Base-by-base conservation (phyloP, 1,140 invertebrate species). In the Camponotus vicinus region DNA sequence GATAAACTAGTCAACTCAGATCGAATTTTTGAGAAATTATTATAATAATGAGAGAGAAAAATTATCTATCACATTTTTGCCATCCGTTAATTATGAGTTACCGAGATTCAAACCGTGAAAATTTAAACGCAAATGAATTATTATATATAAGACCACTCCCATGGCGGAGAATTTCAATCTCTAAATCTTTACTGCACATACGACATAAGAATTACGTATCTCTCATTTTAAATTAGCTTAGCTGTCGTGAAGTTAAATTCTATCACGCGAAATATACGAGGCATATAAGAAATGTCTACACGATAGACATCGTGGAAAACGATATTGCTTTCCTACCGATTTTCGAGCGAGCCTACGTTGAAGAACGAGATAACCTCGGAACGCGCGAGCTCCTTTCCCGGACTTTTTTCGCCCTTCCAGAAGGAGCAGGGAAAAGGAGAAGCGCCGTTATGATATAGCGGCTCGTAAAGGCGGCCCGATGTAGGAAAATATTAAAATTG, bases 401-500 rank as follows among this genome's bases (percentile, higher is more conserved):
- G 15, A 70, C 52, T 52, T 82, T n/a, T 57, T 63, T 64, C 55
- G 73, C 67, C 45, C 59, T 32, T 40, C n/a, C 52, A 34, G 13
- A 49, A n/a, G 61, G 45, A 21, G 61, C 27, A 64, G 63, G 42
- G 18, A 18, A 40, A 69, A 59, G 66, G 63, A 85, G 55, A 75
- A 45, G 82, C 67, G 76, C 80, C 87, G 90, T 91, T 91, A 92
- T 93, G 94, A 94, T 94, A 94, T 94, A 94, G 91, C 91, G 87
- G 89, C 89, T 94, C 93, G 92, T 94, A 94, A 94, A 94, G 89
- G 88, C 90, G 83, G 87, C 59, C 85, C 90, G 90, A 90, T 91
- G 91, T 91, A 86, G 92, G 92, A 93, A 94, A 94, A 93, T 94
- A 95, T 95, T 94, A 94, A 94, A 94, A 94, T 94, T 93, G 94